These are phyloP conservation scores for Platycnemis pennipes DNA, from an alignment of 2,888 invertebrate species.

Conservation along the genomic window DNA sequence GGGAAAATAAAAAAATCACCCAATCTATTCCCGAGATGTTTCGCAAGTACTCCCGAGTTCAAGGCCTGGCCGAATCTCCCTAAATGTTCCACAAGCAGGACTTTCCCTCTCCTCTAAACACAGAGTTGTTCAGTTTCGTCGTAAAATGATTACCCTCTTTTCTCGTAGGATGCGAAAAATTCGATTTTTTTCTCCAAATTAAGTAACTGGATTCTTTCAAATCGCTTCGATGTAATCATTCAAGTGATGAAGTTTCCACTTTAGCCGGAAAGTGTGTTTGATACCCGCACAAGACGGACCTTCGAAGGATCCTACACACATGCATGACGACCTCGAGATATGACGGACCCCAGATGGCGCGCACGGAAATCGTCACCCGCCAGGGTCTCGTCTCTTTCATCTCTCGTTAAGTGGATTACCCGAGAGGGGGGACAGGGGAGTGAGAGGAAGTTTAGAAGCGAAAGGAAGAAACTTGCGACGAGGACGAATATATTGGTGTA, in stretches of 20 bases:
- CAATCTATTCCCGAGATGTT: too few species aligned
- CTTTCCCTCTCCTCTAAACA: background rate
- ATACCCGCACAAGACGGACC: background rate
- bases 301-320: background rate
- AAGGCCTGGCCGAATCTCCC: background rate
- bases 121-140: background rate
- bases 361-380: slow-evolving; percentile 30
- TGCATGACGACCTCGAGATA: background rate
- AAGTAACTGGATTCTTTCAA: background rate
- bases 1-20: too few species aligned
- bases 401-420: slow-evolving; percentile 42
- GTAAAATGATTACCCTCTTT: background rate
- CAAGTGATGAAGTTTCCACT: background rate
- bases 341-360: slow-evolving; percentile 25
- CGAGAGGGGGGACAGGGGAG: too few species aligned
- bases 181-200: background rate
- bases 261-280: background rate
- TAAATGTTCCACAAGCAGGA: background rate
- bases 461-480: background rate
- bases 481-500: background rate
- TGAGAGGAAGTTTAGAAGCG: background rate
- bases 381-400: background rate
- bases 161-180: background rate
- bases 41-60: too few species aligned
- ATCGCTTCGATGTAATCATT: background rate